Evolutionary conservation across 1,140 invertebrate species (phyloP).

Genomic region (Anoplophora glabripennis): DNA sequence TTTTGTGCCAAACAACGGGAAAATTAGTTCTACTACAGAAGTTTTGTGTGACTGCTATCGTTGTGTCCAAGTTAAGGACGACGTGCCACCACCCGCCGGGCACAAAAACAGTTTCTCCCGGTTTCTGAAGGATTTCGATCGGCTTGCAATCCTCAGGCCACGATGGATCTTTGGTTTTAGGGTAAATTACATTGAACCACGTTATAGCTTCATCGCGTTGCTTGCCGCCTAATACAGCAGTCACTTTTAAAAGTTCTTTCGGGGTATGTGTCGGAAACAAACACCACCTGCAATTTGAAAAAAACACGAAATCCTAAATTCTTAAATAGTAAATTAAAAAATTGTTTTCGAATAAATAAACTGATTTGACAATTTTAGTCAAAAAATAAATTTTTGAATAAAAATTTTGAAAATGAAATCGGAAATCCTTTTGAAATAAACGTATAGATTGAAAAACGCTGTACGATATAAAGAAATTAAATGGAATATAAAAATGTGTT

Average conservation of each 20-base stretch:
- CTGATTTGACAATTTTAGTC: no score
- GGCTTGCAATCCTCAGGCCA: slow-evolving; percentile 93
- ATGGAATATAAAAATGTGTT: no score
- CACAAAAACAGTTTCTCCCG: slow-evolving; percentile 98
- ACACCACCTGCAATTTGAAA: slow-evolving; percentile 74
- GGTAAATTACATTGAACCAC: slow-evolving; percentile 97
- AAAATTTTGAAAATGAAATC: no score
- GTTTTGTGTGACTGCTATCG: slow-evolving; percentile 97
- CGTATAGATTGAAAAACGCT: no score
- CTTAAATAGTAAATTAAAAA: no score
- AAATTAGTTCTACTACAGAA: slow-evolving; percentile 96
- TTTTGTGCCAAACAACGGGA: slow-evolving; percentile 98
- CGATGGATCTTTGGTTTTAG: slow-evolving; percentile 80
- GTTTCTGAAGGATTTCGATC: slow-evolving; percentile 93
- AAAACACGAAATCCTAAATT: slow-evolving; percentile 16
- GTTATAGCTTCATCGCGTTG: slow-evolving; percentile 97
- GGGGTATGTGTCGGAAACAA: slow-evolving; percentile 97
- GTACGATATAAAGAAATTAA: no score
- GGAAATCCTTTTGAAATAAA: no score
- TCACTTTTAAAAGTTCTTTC: slow-evolving; percentile 91
- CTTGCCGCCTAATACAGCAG: slow-evolving; percentile 84
- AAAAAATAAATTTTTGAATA: no score
- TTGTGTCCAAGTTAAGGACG: slow-evolving; percentile 93
- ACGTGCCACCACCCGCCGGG: slow-evolving; percentile 99
- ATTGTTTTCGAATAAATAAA: no score